These are phyloP conservation scores for Phymanthus crucifer DNA, from an alignment of 92 coral and sea anemone species.

Conservation along the genomic window DNA sequence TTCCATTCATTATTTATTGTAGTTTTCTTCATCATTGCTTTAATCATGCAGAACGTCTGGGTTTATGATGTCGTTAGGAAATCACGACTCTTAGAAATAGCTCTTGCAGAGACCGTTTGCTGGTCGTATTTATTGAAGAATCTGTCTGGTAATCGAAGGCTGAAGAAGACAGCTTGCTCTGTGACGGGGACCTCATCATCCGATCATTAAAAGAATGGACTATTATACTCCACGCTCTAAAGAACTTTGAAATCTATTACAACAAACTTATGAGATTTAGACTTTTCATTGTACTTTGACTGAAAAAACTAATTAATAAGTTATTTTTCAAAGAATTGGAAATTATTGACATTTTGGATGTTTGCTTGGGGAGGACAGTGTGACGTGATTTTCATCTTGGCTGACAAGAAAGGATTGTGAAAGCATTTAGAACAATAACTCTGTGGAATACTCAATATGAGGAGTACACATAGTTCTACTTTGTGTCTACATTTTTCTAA, in stretches of 20 bases:
- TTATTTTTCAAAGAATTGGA: neutral
- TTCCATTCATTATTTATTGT: neutral
- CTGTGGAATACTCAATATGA: neutral
- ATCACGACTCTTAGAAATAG: neutral
- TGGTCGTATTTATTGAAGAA: neutral
- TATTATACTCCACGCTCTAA: neutral
- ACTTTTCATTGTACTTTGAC: constrained; percentile 16
- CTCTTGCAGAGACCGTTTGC: neutral
- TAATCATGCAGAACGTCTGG: neutral
- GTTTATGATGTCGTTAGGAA: neutral
- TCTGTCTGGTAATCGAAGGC: constrained; percentile 1
- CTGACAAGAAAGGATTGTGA: constrained; percentile 11
- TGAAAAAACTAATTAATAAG: constrained; percentile 13
- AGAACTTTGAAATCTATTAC: neutral
- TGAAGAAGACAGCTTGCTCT: neutral
- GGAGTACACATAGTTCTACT: neutral
- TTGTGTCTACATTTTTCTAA: neutral
- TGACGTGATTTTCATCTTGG: neutral
- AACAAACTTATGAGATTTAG: constrained; percentile 12
- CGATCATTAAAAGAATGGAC: constrained; percentile 9
- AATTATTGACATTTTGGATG: constrained; percentile 11
- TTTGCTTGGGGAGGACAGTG: constrained; percentile 1
- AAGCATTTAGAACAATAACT: neutral
- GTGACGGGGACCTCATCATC: neutral
- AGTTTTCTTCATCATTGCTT: neutral